A percentile compares a stretch with the other conserved stretches of the same genome.
phyloP scores from a whole-genome alignment of 2,113 vertebrate genomes.

The Tonatia bakeri region DNA sequence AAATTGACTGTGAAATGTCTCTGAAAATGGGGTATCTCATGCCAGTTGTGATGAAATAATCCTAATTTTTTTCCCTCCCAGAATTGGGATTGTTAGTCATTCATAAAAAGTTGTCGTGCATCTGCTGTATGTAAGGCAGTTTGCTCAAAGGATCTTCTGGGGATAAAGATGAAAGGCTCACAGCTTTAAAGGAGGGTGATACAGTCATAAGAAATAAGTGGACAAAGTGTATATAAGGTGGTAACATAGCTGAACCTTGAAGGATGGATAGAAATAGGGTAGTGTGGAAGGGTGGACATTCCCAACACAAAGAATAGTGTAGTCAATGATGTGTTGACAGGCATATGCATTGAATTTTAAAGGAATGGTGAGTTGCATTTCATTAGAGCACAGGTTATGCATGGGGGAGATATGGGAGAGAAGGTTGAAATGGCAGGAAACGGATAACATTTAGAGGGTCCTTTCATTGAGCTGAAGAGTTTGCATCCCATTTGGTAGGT shows the following conservation, averaged over 20 bases:
- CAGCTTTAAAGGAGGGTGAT: neutral
- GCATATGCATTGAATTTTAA: neutral
- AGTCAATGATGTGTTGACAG: neutral
- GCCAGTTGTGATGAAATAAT: slow-evolving; percentile 18
- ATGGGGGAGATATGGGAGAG: neutral
- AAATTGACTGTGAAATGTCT: slow-evolving; percentile 43
- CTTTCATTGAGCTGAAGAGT: neutral
- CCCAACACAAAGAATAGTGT: neutral
- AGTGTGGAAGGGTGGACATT: neutral
- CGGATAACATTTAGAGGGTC: neutral
- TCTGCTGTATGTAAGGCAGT: neutral
- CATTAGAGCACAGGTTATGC: neutral
- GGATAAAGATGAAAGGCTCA: neutral
- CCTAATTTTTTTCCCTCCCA: neutral
- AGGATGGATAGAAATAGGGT: neutral
- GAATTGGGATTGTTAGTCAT: neutral
- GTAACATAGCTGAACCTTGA: no score
- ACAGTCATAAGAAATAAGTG: neutral
- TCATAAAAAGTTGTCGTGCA: neutral
- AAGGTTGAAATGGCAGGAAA: neutral
- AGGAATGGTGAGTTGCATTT: neutral
- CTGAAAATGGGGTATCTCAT: slow-evolving; percentile 43
- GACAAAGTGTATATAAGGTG: neutral
- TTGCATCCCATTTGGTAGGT: neutral
- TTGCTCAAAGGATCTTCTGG: neutral